Evolutionary conservation across 92 coral and sea anemone genomes (phyloP).

Genomic region (Palythoa grandiflora): DNA sequence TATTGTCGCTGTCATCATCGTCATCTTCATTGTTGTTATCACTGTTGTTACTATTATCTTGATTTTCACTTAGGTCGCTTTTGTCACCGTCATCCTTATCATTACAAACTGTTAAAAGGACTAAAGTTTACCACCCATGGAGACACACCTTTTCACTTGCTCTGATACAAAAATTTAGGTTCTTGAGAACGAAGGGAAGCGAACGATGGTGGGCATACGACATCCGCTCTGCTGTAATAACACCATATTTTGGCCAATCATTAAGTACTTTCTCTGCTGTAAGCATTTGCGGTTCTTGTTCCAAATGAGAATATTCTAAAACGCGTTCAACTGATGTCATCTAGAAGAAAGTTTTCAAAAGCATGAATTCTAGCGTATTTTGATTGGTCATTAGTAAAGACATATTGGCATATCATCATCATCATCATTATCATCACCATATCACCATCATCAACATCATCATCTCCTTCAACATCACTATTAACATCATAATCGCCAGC

Average conservation of each 20-base stretch:
- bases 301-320: conserved; percentile 81
- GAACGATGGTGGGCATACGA: conserved; percentile 85
- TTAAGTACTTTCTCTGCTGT: conserved; percentile 66
- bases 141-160: conserved; percentile 86
- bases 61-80: no score
- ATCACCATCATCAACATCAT: no score
- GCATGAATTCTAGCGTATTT: neutral
- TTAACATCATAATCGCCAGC: no score
- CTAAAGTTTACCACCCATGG: no score
- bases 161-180: conserved; percentile 76
- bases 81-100: neutral
- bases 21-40: neutral
- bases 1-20: no score
- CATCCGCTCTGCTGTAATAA: conserved; percentile 84
- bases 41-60: neutral
- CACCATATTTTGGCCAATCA: conserved; percentile 90
- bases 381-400: neutral
- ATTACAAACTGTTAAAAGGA: neutral
- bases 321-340: conserved; percentile 99
- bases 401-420: neutral
- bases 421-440: neutral
- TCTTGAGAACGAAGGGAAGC: conserved; percentile 80
- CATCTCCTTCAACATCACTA: no score
- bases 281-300: conserved; percentile 77
- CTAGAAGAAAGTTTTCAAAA: conserved; percentile 40